Base-by-base conservation (phyloP, 2,888 invertebrate species). In the Nephrotoma guestfalica region DNA sequence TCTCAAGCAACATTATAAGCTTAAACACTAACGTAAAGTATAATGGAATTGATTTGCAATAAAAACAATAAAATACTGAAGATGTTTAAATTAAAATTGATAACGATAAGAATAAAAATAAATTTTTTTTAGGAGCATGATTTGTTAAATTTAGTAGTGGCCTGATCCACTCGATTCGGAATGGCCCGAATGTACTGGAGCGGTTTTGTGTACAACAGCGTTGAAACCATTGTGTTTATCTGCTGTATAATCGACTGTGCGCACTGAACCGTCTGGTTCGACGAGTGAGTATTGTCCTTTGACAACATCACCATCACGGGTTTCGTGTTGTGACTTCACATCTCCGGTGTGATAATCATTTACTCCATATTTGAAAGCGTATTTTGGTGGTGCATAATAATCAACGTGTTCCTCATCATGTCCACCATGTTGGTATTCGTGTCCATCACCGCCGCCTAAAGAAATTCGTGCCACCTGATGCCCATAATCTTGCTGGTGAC, bases 201-300 rank as follows among this genome's bases (percentile, higher is more conserved):
- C 91, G 40, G 91, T 91, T 89, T 91, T 91, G 88, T 91, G 91
- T 40, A 91, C 91, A 45, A 91, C 91, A 51, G 91, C 91, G 88
- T 91, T 91, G 89, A 91, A 91, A 85, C 91, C 91, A 87, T 91
- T 91, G 88, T 91, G 91, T 88, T 91, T 91, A 87, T 91, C 91
- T 87, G 91, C 91, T 45, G 91, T 91, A 87, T 91, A 91, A 88
- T 91, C 91, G 83, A 91, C 91, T 51, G 95, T 95, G 88, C 95
- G 93, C 88, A 95, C 94, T 86, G 95, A 95, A 88, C 95, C 95
- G 91, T 95, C 95, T 86, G 95, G 94, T 91, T 96, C 95, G 88
- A 95, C 94, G 89, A 94, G 91, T 11, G 94, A 94, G 90, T 94
- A 94, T 90, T 94, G 94, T 42, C 91, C 90, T 92, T 94, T 94